Percentiles rank a stretch among this genome's conserved stretches.
Conservation (phyloP, 2,888 invertebrate species). For the Anticlea derivata region DNA sequence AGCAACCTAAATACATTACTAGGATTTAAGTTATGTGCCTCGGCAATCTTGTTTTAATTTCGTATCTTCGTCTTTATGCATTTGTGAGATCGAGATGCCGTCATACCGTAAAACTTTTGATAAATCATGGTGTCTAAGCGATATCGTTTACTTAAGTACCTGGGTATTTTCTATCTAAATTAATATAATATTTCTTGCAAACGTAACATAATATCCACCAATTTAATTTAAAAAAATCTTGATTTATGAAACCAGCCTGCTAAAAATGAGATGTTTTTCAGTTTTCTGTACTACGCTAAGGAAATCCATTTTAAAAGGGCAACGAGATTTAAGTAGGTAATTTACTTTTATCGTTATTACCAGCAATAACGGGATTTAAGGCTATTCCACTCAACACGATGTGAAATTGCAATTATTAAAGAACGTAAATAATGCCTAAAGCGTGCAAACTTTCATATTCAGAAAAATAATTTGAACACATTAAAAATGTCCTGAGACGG, state of each 20-base stretch:
- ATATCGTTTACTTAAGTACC: too few species aligned
- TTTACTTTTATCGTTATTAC: constrained; percentile 56
- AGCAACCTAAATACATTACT: too few species aligned
- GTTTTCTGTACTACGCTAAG: constrained; percentile 17
- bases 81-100: too few species aligned
- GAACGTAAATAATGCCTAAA: constrained; percentile 42
- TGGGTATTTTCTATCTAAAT: too few species aligned
- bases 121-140: too few species aligned
- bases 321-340: constrained; percentile 45
- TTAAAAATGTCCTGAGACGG: background rate
- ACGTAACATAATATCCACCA: background rate
- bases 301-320: constrained; percentile 31
- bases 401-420: constrained; percentile 50
- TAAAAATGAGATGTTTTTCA: constrained; percentile 10
- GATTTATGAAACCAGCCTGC: constrained; percentile 5
- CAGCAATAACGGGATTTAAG: constrained; percentile 52
- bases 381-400: constrained; percentile 46
- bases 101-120: too few species aligned
- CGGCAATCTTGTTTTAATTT: too few species aligned
- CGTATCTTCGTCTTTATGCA: too few species aligned
- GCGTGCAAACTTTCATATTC: constrained; percentile 43
- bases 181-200: too few species aligned
- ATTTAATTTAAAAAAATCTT: background rate
- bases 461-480: constrained; percentile 1
- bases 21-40: too few species aligned